Conservation (phyloP, 2,797 vertebrate genomes). For the Sebastes nivosus region DNA sequence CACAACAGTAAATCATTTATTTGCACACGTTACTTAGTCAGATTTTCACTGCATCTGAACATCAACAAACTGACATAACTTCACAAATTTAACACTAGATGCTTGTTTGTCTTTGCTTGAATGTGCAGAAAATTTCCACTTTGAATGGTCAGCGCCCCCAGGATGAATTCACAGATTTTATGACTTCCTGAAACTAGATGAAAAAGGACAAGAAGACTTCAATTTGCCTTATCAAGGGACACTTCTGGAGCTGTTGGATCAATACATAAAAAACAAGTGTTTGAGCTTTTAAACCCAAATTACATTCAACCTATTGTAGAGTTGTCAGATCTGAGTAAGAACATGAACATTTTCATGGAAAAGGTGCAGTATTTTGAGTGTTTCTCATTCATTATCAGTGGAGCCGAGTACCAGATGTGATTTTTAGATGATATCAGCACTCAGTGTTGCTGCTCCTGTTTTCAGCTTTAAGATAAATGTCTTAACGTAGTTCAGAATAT, state of each 20-base stretch:
- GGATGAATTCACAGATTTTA: neutral
- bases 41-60: neutral
- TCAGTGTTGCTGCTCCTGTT: neutral
- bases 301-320: neutral
- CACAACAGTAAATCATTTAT: neutral
- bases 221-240: no score
- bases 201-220: neutral
- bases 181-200: neutral
- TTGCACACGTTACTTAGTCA: neutral
- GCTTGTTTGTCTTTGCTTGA: neutral
- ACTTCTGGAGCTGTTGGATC: neutral
- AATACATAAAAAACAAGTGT: neutral
- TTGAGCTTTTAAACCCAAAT: neutral
- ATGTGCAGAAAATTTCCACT: neutral
- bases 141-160: neutral
- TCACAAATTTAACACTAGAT: accelerated
- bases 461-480: neutral
- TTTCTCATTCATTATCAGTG: conserved; percentile 9
- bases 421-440: conserved; percentile 5
- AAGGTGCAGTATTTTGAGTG: neutral
- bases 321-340: neutral
- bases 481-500: neutral
- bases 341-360: neutral
- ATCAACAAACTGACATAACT: neutral
- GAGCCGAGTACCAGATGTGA: conserved; percentile 7